A percentile compares a stretch with the other conserved stretches of the same genome.
These are phyloP conservation scores for Patella caerulea DNA, from an alignment of 2,888 invertebrate genomes.

Conservation along the genomic window DNA sequence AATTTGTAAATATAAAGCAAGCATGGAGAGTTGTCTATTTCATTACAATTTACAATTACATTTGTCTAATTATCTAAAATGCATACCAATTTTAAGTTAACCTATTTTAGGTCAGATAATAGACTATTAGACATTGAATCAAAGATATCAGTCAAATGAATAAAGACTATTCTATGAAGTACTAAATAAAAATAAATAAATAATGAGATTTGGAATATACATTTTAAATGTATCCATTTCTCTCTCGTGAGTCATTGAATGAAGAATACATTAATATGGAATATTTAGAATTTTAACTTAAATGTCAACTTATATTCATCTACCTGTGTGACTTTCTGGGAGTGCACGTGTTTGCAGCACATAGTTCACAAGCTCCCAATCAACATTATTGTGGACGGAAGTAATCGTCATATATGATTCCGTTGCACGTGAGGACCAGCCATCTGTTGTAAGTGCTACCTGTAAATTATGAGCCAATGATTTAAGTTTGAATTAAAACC, in stretches of 20 bases:
- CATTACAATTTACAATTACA: constrained; percentile 3
- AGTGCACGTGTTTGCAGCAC: constrained; percentile 15
- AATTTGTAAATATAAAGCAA: constrained; percentile 13
- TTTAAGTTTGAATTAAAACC: too few species aligned
- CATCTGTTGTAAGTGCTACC: constrained; percentile 24
- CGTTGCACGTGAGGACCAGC: constrained; percentile 17
- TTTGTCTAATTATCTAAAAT: constrained; percentile 12
- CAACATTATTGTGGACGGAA: constrained; percentile 11
- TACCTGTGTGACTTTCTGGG: constrained; percentile 15
- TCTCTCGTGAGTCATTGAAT: too few species aligned
- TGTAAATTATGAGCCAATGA: not conserved
- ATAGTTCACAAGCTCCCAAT: constrained; percentile 15
- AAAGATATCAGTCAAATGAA: too few species aligned
- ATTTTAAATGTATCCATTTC: too few species aligned
- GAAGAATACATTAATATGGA: too few species aligned
- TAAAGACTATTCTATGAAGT: too few species aligned
- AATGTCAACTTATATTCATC: not conserved
- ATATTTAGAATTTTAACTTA: not conserved
- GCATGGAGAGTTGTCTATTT: constrained; percentile 13
- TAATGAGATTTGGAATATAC: too few species aligned
- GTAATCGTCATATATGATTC: constrained; percentile 19
- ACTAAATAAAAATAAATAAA: too few species aligned
- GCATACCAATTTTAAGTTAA: constrained; percentile 7
- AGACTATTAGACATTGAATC: not conserved
- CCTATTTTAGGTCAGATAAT: constrained; percentile 14